Evolutionary conservation across 1,140 invertebrate species (phyloP), one percentile per base, ranked within the genome.

Genomic region (Chironomus tepperi): DNA sequence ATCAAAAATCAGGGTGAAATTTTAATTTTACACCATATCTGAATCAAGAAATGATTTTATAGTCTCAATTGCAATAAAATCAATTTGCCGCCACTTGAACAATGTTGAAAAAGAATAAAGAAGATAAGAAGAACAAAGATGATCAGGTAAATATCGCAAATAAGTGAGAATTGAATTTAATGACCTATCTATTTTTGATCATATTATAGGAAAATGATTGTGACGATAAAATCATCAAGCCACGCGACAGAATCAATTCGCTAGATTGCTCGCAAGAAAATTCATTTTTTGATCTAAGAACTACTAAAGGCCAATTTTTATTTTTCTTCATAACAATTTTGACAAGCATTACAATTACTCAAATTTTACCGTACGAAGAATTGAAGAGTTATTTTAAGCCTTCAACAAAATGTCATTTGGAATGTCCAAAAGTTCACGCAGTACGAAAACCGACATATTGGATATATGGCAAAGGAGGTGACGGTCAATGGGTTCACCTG

Each of bases 401-500:
- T 3, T 34, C 19, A 7, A 42, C 9, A 15, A 64, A 34, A 15
- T 8, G n/a, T 3, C 64, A 42, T 16, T 8, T 64, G n/a, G 2
- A 64, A 65, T 16, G 15, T 12, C 18, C 67, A 18, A 65, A 34
- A 42, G 5, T 24, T 18, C 34, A 12, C 3, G 65, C 7, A 6
- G 8, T 7, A 43, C 78, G 76, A 24, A 79, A 76, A 76, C 83
- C 82, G 21, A 83, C 75, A 2, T 88, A 83, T 78, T 84, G 86
- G 80, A 80, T 87, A n/a, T 87, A 85, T 74, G 82, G 84, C 0
- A 84, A 82, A 75, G 77, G 85, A 0, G 84, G 80, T 70, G 80
- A 87, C 0, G 85, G 90, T 73, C 81, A 82, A 75, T 83, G 96
- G 34, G 89, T 89, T 77, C 93, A 96, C 81, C 91, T 96, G 0